A percentile compares a stretch with the other conserved stretches of the same genome.
phyloP scores from a whole-genome alignment of 2,888 invertebrate species.

The Argyra leucocephala region DNA sequence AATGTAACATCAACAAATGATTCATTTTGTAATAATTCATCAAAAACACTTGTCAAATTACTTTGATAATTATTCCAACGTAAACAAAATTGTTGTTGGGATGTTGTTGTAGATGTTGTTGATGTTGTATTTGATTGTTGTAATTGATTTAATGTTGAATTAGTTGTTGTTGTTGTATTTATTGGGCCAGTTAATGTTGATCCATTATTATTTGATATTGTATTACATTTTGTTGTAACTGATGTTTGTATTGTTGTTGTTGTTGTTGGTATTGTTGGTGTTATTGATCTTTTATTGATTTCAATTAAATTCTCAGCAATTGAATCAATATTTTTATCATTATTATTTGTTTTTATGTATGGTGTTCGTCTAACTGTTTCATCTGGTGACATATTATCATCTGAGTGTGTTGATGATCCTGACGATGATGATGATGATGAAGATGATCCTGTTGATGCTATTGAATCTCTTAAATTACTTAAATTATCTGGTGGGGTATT shows the following conservation, averaged over 20 bases:
- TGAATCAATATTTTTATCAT: neutral
- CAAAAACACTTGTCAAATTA: conserved; percentile 71
- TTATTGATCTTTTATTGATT: neutral
- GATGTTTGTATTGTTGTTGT: neutral
- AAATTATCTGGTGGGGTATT: conserved; percentile 1
- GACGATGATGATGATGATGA: conserved; percentile 1
- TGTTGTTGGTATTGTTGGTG: neutral
- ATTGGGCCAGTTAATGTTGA: conserved; percentile 16
- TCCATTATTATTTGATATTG: conserved; percentile 13
- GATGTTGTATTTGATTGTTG: neutral
- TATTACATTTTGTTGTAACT: neutral
- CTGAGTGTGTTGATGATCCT: neutral
- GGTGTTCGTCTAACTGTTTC: neutral
- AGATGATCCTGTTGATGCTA: neutral
- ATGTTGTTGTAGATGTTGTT: conserved; percentile 9
- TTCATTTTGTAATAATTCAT: conserved; percentile 79
- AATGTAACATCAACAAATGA: conserved; percentile 86
- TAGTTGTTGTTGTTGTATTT: conserved; percentile 17
- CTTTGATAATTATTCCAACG: conserved; percentile 91
- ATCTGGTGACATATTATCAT: neutral
- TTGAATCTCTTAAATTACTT: neutral
- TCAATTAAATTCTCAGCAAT: neutral
- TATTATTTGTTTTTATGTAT: neutral
- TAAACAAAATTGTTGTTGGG: conserved; percentile 74
- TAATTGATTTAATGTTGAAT: neutral